Conservation (phyloP, 2,113 vertebrate genomes). For the Nansenia antarctica region DNA sequence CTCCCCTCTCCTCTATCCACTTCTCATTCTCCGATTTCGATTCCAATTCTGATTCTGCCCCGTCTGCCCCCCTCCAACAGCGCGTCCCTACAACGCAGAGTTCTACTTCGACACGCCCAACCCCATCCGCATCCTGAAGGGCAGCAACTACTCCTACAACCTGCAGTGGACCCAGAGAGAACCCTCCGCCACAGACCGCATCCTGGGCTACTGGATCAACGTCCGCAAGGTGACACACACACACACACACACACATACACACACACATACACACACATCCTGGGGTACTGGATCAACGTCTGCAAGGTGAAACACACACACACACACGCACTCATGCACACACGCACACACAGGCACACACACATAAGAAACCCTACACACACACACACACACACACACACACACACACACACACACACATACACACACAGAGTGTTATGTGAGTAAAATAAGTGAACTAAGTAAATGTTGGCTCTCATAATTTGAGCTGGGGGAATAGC, state of each 20-base stretch:
- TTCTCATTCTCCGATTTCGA: too few relatives aligned
- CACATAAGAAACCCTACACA: too few relatives aligned
- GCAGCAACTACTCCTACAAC: conserved; percentile 93
- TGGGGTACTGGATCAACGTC: not conserved
- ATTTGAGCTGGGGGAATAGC: conserved; percentile 45
- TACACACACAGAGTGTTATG: conserved; percentile 21
- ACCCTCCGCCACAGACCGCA: conserved; percentile 86
- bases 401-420: not conserved
- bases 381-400: conserved; percentile 1
- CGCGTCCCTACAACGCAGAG: conserved; percentile 91
- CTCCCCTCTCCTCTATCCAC: too few relatives aligned
- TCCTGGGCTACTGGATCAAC: conserved; percentile 90
- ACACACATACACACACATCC: not conserved
- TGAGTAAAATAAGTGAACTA: conserved; percentile 31
- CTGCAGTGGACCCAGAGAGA: conserved; percentile 98
- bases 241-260: not conserved
- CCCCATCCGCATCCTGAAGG: conserved; percentile 88
- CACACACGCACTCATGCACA: not conserved
- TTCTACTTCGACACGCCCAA: conserved; percentile 98
- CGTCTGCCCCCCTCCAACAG: too few relatives aligned
- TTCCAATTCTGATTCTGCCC: too few relatives aligned
- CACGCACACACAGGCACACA: conserved; percentile 3
- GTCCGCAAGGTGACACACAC: conserved; percentile 82
- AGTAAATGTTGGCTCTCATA: conserved; percentile 60
- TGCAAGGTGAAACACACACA: too few relatives aligned